These are phyloP conservation scores for Muricea muricata DNA, from an alignment of 92 coral and sea anemone genomes.

Conservation along the genomic window DNA sequence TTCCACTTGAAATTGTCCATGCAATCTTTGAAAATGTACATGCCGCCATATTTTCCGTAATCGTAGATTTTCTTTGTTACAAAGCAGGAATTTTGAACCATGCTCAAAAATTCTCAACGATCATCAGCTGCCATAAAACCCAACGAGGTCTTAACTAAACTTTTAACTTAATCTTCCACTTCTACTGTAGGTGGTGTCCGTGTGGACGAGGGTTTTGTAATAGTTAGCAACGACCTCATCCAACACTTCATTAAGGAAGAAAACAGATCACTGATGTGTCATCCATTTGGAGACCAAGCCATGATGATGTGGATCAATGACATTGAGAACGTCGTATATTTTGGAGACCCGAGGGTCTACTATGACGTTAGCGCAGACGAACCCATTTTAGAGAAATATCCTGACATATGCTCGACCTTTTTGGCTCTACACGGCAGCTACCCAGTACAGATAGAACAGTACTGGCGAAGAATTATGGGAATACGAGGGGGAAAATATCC, in stretches of 20 bases:
- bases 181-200: slow-evolving; percentile 92
- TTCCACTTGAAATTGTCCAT: too few relatives aligned
- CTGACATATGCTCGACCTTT: slow-evolving; percentile 73
- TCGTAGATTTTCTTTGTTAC: too few relatives aligned
- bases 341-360: slow-evolving; percentile 87
- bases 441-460: slow-evolving; percentile 74
- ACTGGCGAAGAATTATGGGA: slow-evolving; percentile 60
- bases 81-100: too few relatives aligned
- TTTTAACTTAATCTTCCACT: neutral
- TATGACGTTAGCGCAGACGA: slow-evolving; percentile 79
- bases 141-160: too few relatives aligned
- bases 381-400: slow-evolving; percentile 64
- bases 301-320: slow-evolving; percentile 93
- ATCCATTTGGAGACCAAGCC: slow-evolving; percentile 94
- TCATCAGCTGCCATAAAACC: too few relatives aligned
- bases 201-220: slow-evolving; percentile 89
- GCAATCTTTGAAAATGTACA: too few relatives aligned
- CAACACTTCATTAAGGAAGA: slow-evolving; percentile 72
- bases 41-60: too few relatives aligned
- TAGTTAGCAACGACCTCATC: slow-evolving; percentile 74
- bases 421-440: slow-evolving; percentile 90
- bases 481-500: neutral
- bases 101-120: too few relatives aligned
- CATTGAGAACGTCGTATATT: slow-evolving; percentile 73
- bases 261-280: slow-evolving; percentile 74